These are phyloP conservation scores for Tricholaema leucomelas DNA, from an alignment of 2,113 vertebrate species.

Conservation along the genomic window DNA sequence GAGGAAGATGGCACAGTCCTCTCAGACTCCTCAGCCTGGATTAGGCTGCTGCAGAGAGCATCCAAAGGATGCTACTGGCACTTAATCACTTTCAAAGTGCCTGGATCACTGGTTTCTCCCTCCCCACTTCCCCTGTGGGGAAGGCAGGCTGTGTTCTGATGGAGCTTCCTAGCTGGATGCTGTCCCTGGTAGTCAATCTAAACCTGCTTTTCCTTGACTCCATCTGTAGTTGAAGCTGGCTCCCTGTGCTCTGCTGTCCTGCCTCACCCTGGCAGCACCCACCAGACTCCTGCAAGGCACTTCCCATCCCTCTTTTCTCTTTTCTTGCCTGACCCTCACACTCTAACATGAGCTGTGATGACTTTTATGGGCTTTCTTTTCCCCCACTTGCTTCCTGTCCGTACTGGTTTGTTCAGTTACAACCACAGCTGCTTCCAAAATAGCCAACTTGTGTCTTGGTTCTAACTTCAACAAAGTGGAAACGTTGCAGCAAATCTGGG, in stretches of 20 bases:
- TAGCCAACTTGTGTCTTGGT: not conserved
- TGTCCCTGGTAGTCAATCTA: not conserved
- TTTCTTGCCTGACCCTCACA: not conserved
- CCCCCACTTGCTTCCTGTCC: not conserved
- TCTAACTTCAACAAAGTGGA: not conserved
- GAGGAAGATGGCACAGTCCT: not conserved
- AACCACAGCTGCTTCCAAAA: not conserved
- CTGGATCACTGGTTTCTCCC: not conserved
- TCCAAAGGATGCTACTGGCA: not conserved
- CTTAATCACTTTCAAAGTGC: not conserved
- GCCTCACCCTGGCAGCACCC: not conserved
- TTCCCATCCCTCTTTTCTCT: not conserved
- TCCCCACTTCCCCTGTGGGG: not conserved
- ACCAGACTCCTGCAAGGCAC: not conserved
- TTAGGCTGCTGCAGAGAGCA: not conserved
- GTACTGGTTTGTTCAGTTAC: not conserved
- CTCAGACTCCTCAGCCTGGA: not conserved
- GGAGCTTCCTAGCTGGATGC: not conserved
- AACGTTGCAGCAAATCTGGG: not conserved
- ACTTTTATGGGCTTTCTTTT: not conserved
- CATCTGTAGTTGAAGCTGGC: fast-evolving
- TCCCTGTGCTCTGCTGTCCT: not conserved
- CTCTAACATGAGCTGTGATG: fast-evolving
- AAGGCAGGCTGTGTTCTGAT: not conserved
- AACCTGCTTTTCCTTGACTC: not conserved